Evolutionary conservation across 1,140 invertebrate genomes (phyloP), one percentile per base, ranked within the genome.

Genomic region (Cydia splendana): DNA sequence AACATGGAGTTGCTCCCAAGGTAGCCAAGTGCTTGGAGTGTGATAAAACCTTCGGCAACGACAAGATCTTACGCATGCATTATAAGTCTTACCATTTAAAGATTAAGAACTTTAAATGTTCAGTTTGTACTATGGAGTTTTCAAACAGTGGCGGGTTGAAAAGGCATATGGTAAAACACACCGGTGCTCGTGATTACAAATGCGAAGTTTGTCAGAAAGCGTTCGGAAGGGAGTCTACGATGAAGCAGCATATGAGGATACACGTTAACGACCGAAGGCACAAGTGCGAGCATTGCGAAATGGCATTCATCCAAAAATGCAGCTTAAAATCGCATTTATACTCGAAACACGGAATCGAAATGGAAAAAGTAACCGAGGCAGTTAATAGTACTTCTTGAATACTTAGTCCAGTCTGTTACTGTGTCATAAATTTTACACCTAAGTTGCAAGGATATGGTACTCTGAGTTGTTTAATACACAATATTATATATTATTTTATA

Each of bases 171-270:
- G 82, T 94, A 0, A 93, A 91, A 42, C 94, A 95, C 77, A 94
- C 93, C 2, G 93, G 93, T 4, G 84, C 93, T 2, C 93, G 92
- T 74, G 92, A 93, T 12, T 95, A 93, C 80, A 84, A 87, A 76
- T 95, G 95, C 84, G 88, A 90, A 3, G 83, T 92, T 6, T 95
- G 95, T 81, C 85, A 85, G 20, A 93, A 94, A 79, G 82, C 85
- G 0, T 94, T 85, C 34, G 86, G 82, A 15, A 80, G 85, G n/a
- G 84, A 87, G 62, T 87, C 82, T 45, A 93, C 93, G 10, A 79
- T 95, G 91, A 97, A 96, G 62, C 95, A 97, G 48, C 98, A 98
- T 85, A 95, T 98, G 94, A 95, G 95, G 53, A 96, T 96, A 34
- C 97, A 97, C 82, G 91, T 91, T 1, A 93, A 95, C 4, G 91